A percentile compares a stretch with the other conserved stretches of the same genome.
phyloP scores from a whole-genome alignment of 1,140 invertebrate species.

The Drosophila lacteicornis region DNA sequence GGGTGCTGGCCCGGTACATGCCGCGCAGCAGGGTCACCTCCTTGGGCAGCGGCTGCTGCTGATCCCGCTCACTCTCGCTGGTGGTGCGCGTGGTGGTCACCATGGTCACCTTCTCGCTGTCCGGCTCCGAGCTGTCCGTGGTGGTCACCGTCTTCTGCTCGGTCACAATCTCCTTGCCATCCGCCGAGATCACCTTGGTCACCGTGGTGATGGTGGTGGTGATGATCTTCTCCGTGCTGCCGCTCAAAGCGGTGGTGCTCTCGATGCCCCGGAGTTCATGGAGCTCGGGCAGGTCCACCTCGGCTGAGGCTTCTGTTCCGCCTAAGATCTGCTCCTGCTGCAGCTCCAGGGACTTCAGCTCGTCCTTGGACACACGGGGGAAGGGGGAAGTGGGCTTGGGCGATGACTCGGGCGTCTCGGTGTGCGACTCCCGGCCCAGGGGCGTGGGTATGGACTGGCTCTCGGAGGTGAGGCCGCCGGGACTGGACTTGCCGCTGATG shows the following conservation, averaged over 20 bases:
- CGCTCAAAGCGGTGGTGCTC: conserved; percentile 72
- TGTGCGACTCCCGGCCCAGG: conserved; percentile 74
- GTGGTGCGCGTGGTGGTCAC: conserved; percentile 83
- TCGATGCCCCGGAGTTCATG: conserved; percentile 77
- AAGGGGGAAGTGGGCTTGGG: conserved; percentile 84
- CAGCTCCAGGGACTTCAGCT: conserved; percentile 59
- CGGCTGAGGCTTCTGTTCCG: not conserved
- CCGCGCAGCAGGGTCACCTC: conserved; percentile 85
- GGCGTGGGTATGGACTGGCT: conserved; percentile 84
- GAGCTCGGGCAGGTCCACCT: conserved; percentile 61
- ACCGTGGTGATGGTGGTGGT: conserved; percentile 83
- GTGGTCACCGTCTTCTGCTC: conserved; percentile 83
- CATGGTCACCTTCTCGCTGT: conserved; percentile 73
- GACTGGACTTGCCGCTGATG: conserved; percentile 83
- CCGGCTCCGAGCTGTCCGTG: conserved; percentile 80
- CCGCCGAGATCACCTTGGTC: conserved; percentile 80
- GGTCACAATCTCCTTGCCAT: conserved; percentile 82
- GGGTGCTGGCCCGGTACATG: conserved; percentile 87
- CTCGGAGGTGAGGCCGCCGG: conserved; percentile 79
- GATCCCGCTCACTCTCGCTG: conserved; percentile 79
- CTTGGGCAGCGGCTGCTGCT: conserved; percentile 66
- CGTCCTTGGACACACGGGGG: conserved; percentile 79
- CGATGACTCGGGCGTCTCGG: conserved; percentile 82
- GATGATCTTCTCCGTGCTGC: conserved; percentile 82
- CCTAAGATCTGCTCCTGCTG: conserved; percentile 16